Evolutionary conservation across 2,797 vertebrate genomes (phyloP).

Genomic region (Avahi laniger): DNA sequence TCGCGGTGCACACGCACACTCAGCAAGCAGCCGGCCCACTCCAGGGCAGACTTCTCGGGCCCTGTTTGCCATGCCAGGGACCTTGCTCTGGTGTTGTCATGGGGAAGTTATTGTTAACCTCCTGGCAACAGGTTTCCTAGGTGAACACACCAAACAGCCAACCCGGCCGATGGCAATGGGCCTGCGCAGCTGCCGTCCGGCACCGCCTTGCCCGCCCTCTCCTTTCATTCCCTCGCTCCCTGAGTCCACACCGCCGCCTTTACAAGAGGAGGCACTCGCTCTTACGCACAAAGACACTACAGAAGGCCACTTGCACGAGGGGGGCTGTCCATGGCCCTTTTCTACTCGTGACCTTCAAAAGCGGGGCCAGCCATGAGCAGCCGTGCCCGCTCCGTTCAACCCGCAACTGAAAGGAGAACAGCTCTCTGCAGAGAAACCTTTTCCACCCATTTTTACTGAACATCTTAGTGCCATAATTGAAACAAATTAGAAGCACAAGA

Average conservation of each 20-base stretch:
- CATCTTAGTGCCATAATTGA: neutral
- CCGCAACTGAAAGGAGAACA: neutral
- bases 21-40: slow-evolving; percentile 25
- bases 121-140: slow-evolving; percentile 63
- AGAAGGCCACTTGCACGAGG: neutral
- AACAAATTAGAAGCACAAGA: slow-evolving; percentile 24
- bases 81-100: slow-evolving; percentile 59
- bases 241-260: neutral
- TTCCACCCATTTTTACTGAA: neutral
- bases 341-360: slow-evolving; percentile 9
- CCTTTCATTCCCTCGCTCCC: neutral
- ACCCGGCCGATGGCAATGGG: neutral
- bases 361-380: neutral
- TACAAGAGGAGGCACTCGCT: neutral
- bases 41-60: neutral
- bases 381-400: neutral
- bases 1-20: neutral
- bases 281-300: neutral
- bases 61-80: slow-evolving; percentile 41
- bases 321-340: neutral
- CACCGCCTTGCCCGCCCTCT: neutral
- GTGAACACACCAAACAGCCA: slow-evolving; percentile 46
- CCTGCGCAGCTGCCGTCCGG: neutral
- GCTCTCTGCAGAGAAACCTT: neutral
- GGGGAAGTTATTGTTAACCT: slow-evolving; percentile 52